Percentiles rank a stretch among this genome's conserved stretches.
phyloP scores from a whole-genome alignment of 1,140 invertebrate genomes.

The Papilio polyxenes region DNA sequence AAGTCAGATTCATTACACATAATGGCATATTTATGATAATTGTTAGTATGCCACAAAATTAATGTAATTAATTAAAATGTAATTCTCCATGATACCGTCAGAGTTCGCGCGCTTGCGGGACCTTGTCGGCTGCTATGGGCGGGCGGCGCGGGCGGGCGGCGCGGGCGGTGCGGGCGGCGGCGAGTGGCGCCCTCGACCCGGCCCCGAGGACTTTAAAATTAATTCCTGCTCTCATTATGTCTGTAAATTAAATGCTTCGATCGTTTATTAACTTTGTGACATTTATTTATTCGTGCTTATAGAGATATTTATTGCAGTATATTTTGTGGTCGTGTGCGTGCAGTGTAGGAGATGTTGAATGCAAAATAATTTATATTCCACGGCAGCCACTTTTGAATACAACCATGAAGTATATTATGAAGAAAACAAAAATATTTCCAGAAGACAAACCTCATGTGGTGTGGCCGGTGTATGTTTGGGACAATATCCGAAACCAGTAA shows the following conservation, averaged over 20 bases:
- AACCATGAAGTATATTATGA: too few species aligned
- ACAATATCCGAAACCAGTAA: too few species aligned
- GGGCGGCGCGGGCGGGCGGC: background rate
- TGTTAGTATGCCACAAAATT: background rate
- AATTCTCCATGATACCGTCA: background rate
- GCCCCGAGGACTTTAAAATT: background rate
- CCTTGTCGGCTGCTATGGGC: background rate
- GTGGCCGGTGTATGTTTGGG: too few species aligned
- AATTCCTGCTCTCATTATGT: slow-evolving; percentile 13
- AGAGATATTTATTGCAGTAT: background rate
- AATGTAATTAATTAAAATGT: background rate
- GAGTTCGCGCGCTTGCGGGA: background rate
- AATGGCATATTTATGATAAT: background rate
- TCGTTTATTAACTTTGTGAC: slow-evolving; percentile 19
- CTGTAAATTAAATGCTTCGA: slow-evolving; percentile 4
- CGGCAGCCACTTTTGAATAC: too few species aligned
- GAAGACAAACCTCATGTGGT: too few species aligned
- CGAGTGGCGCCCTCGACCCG: background rate
- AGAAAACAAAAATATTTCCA: too few species aligned
- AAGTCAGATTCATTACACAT: background rate
- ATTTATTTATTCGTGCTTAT: background rate
- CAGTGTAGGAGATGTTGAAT: background rate
- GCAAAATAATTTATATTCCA: too few species aligned
- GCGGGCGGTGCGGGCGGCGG: background rate
- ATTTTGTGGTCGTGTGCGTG: background rate